Evolutionary conservation across 2,797 vertebrate genomes (phyloP).

Genomic region (Diceros bicornis): DNA sequence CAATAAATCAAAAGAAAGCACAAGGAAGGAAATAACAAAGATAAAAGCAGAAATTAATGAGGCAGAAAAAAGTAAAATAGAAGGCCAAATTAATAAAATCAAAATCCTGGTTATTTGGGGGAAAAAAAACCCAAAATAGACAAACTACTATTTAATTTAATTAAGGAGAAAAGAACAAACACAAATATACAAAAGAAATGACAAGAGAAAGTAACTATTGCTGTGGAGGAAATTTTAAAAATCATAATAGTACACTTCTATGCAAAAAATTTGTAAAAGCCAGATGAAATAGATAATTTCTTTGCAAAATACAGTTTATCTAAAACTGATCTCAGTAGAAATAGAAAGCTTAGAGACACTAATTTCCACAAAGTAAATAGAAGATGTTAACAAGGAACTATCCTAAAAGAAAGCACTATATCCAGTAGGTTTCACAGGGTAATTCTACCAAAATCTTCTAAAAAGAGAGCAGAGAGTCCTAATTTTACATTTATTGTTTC

Average conservation of each 20-base stretch:
- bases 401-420: not conserved
- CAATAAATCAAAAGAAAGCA: not conserved
- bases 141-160: not conserved
- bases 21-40: not conserved
- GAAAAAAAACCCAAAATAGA: not conserved
- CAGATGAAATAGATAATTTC: not conserved
- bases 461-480: not conserved
- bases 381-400: not conserved
- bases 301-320: not conserved
- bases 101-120: not conserved
- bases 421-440: not conserved
- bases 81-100: not conserved
- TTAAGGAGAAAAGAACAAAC: not conserved
- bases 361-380: not conserved
- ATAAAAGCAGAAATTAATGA: not conserved
- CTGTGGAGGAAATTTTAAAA: too few relatives aligned
- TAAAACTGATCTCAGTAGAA: not conserved
- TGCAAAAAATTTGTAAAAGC: not conserved
- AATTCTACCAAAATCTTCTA: not conserved
- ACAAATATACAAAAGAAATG: accelerated
- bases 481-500: not conserved
- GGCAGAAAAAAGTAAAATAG: not conserved
- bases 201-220: too few relatives aligned
- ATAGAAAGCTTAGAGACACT: not conserved
- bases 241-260: not conserved